These are phyloP conservation scores for Alviniconcha marisindica DNA, from an alignment of 1,140 invertebrate species.

Conservation along the genomic window DNA sequence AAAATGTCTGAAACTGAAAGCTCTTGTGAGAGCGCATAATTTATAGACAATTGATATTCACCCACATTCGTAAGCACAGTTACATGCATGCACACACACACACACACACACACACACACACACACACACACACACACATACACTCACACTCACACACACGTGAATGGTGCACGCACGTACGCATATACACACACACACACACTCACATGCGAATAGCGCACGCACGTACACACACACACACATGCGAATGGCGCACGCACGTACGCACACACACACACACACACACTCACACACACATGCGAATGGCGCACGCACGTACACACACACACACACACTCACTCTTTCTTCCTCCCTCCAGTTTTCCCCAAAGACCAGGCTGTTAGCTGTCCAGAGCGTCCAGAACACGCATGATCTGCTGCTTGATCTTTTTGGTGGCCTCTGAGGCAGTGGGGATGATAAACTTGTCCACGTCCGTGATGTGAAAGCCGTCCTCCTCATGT, in stretches of 20 bases:
- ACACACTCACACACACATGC: not conserved
- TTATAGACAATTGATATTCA: no score
- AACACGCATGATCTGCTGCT: constrained; percentile 81
- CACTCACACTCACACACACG: not conserved
- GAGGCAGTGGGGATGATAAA: constrained; percentile 95
- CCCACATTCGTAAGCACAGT: no score
- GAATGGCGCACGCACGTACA: not conserved
- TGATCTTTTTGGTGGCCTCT: constrained; percentile 90
- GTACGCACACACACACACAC: not conserved
- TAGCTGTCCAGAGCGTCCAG: constrained; percentile 71
- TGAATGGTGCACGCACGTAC: no score
- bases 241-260: not conserved
- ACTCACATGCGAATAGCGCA: not conserved
- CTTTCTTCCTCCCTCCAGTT: not conserved
- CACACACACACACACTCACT: not conserved
- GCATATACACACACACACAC: not conserved
- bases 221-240: not conserved
- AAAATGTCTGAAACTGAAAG: no score
- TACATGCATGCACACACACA: not conserved
- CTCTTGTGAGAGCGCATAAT: no score
- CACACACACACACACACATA: not conserved
- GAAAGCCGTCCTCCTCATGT: constrained; percentile 81
- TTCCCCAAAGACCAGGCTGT: not conserved
- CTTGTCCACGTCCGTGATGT: constrained; percentile 87
- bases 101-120: constrained; percentile 1